Conservation (phyloP, 2,888 invertebrate genomes). For the Noctua comes region DNA sequence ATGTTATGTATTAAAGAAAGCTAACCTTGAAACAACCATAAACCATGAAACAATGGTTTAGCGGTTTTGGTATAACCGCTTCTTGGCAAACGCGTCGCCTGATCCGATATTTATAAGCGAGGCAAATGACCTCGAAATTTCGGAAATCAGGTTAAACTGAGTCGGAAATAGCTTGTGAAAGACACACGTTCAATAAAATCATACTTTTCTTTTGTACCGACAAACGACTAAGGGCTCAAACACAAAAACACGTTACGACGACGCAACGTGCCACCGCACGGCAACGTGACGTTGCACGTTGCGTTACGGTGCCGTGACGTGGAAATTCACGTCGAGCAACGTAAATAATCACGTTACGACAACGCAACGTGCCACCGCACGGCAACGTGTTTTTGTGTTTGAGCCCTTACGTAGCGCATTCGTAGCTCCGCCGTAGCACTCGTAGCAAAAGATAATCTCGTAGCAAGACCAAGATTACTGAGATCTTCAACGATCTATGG, state of each 20-base stretch:
- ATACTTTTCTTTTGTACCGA: neutral
- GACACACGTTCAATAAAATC: neutral
- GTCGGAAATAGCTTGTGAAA: conserved; percentile 8
- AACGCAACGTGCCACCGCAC: no score
- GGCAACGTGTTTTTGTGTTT: no score
- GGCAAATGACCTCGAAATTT: conserved; percentile 11
- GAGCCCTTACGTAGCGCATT: conserved; percentile 33
- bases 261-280: no score
- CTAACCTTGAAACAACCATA: conserved; percentile 8
- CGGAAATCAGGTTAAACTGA: conserved; percentile 15
- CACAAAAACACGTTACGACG: no score
- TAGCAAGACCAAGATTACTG: neutral
- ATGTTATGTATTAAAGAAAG: neutral
- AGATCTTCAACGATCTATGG: neutral
- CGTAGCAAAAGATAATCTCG: conserved; percentile 16
- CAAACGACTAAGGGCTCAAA: no score
- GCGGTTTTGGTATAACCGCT: neutral
- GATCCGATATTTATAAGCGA: conserved; percentile 37
- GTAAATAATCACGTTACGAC: no score
- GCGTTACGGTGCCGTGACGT: no score
- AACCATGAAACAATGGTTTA: neutral
- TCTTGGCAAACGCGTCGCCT: neutral
- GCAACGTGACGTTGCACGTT: no score
- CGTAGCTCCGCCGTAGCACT: conserved; percentile 28
- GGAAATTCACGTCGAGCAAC: no score